These are phyloP conservation scores for Hofmannophila pseudospretella DNA, from an alignment of 2,888 invertebrate genomes.

Conservation along the genomic window DNA sequence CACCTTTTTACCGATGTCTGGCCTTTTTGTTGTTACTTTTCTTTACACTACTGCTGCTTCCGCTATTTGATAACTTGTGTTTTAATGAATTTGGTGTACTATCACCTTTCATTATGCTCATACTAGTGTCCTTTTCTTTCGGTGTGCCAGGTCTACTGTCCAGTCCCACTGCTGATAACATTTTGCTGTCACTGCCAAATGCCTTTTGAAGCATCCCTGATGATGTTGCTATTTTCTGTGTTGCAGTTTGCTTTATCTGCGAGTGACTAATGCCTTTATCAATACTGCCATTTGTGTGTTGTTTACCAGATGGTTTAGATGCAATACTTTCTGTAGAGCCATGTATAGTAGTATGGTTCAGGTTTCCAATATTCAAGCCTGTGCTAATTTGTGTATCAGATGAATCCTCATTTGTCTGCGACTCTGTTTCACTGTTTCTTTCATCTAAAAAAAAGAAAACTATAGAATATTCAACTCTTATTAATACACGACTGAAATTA, in stretches of 20 bases:
- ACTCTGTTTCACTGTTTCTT: constrained; percentile 92
- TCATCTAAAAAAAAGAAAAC: constrained; percentile 84
- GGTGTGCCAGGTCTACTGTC: constrained; percentile 71
- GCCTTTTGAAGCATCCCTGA: constrained; percentile 63
- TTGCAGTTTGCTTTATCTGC: constrained; percentile 56
- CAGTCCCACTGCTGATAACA: constrained; percentile 55
- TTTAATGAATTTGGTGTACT: constrained; percentile 65
- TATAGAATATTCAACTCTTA: neutral
- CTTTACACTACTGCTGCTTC: constrained; percentile 78
- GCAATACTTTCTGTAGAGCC: constrained; percentile 70
- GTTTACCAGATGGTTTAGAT: constrained; percentile 71
- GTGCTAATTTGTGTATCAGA: constrained; percentile 81
- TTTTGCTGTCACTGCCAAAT: constrained; percentile 59
- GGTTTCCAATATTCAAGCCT: constrained; percentile 56
- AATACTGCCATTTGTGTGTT: constrained; percentile 65
- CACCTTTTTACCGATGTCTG: constrained; percentile 83
- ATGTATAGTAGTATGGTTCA: constrained; percentile 71
- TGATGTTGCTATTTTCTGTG: constrained; percentile 59
- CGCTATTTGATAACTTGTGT: constrained; percentile 67
- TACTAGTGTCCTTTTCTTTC: constrained; percentile 61
- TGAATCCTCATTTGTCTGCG: constrained; percentile 87
- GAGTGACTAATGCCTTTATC: constrained; percentile 58
- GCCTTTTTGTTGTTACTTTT: constrained; percentile 90
- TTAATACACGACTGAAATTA: neutral
- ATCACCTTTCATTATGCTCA: constrained; percentile 53